These are phyloP conservation scores for Osmoderma eremita DNA, from an alignment of 2,888 invertebrate genomes.

Conservation along the genomic window DNA sequence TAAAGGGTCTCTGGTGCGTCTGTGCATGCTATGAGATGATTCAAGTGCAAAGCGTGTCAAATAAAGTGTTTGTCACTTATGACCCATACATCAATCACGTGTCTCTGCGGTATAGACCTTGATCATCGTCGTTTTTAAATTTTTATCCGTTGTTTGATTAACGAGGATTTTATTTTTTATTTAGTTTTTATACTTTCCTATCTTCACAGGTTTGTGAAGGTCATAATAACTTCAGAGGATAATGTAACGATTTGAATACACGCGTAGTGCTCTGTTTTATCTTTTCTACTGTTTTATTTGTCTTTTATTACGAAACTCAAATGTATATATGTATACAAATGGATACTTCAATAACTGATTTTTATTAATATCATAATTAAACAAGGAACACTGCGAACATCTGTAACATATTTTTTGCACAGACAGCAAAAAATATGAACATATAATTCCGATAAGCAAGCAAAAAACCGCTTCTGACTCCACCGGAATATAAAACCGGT, in stretches of 20 bases:
- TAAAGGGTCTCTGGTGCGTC: constrained; percentile 19
- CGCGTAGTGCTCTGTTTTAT: no score
- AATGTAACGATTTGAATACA: background rate
- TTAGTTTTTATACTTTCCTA: background rate
- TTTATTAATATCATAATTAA: no score
- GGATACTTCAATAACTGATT: no score
- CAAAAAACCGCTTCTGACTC: no score
- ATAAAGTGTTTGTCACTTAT: constrained; percentile 23
- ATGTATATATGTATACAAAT: no score
- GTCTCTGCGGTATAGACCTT: background rate
- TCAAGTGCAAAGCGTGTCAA: constrained; percentile 7
- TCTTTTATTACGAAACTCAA: no score
- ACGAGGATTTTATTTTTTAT: background rate
- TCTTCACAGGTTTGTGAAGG: background rate
- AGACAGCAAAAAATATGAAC: no score
- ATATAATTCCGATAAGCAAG: no score
- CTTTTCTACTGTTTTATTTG: no score
- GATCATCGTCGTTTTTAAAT: background rate
- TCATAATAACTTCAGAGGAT: background rate
- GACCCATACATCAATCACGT: constrained; percentile 24
- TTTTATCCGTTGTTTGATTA: constrained; percentile 7
- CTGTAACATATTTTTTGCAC: no score
- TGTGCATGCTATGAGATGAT: background rate
- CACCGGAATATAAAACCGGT: no score
- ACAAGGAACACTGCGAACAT: no score